Evolutionary conservation across 2,113 vertebrate genomes (phyloP), one percentile per base, ranked within the genome.

Genomic region (Heliornis fulica): DNA sequence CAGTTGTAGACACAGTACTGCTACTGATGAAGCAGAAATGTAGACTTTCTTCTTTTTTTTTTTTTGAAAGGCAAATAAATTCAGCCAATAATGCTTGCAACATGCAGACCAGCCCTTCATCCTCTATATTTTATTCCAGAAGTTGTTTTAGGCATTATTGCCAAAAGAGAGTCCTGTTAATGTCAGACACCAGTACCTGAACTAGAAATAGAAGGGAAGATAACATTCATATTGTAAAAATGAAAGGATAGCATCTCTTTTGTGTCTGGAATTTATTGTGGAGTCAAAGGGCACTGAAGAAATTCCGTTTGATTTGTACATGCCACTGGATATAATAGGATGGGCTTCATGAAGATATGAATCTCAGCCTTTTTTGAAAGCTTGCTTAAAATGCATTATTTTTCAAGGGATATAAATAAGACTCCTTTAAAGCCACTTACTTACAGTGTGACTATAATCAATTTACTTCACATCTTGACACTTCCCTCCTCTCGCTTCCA

Each of bases 321-420:
- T 93, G 93, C 43, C 92, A 70, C 51, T 87, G 81, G 68, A 72
- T 54, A 84, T 82, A 87, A 93, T 53, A 90, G 72, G 61, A 87
- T 68, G 60, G 65, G 31, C n/a, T 91, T 83, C 74, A 60, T 38
- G 66, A 89, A 92, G 89, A 93, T 83, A 87, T 12, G 26, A 70
- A 94, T 91, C 61, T 71, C 86, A 84, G 53, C n/a, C 64, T 84
- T 64, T 88, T 93, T 83, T 79, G 74, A 89, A 79, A 61, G 48
- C 25, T 94, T 0, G 0, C 81, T 93, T 84, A 93, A 94, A 92
- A 94, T 64, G 26, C 72, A 61, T 72, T 93, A 7, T 89, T 87
- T 95, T 95, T 91, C 89, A 89, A 89, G 78, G 81, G 31, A 83
- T 87, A 94, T 79, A 93, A 93, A 91, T 90, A 93, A 75, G 83